A percentile compares a stretch with the other conserved stretches of the same genome.
Conservation (phyloP, 37 sponge, comb jelly and placozoan species). For the Diacarnus erythraeanus region DNA sequence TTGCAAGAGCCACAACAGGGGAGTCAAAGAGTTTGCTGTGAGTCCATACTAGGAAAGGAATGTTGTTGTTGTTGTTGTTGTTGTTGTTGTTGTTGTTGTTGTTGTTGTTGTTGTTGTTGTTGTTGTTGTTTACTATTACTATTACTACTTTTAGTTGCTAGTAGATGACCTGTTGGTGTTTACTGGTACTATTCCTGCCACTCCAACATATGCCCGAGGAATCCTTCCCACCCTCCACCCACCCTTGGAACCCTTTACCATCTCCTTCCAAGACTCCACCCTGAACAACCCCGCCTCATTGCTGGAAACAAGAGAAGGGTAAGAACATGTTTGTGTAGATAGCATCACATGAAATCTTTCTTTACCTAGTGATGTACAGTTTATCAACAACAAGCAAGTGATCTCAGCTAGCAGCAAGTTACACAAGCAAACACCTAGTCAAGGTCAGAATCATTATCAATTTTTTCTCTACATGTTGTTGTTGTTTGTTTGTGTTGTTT, state of each 20-base stretch:
- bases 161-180: conserved; percentile 90
- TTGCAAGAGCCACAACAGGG: conserved; percentile 82
- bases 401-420: conserved; percentile 4
- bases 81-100: background rate
- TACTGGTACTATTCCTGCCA: conserved; percentile 63
- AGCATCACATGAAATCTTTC: background rate
- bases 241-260: conserved; percentile 48
- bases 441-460: conserved; percentile 61
- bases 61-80: too few relatives aligned
- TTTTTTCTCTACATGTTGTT: too few relatives aligned
- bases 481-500: background rate
- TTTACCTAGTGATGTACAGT: conserved; percentile 50
- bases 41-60: conserved; percentile 3
- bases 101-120: too few relatives aligned
- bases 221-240: conserved; percentile 73
- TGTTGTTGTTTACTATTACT: too few relatives aligned
- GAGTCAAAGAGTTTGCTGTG: conserved; percentile 89
- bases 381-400: conserved; percentile 58
- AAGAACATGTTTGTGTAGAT: conserved; percentile 4
- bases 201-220: conserved; percentile 36
- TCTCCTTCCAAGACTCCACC: conserved; percentile 18
- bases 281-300: background rate
- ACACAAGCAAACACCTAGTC: conserved; percentile 28
- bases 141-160: conserved; percentile 54
- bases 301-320: background rate